Percentiles rank a stretch among this genome's conserved stretches.
These are phyloP conservation scores for Halcyon smyrnensis DNA, from an alignment of 2,797 vertebrate species.

Conservation along the genomic window DNA sequence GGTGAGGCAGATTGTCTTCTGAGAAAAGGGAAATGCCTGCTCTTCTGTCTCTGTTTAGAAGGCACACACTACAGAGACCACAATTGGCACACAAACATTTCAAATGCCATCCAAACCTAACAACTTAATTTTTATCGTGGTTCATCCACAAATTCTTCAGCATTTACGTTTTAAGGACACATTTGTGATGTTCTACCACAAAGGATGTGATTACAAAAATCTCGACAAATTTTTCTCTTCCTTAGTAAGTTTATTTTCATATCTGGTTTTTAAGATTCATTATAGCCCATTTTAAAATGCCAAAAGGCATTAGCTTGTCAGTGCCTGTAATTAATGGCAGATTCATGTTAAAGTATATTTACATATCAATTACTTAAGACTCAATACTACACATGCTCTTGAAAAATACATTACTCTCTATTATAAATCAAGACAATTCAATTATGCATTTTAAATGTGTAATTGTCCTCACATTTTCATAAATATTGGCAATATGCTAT, in stretches of 20 bases:
- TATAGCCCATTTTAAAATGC: constrained; percentile 11
- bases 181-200: neutral
- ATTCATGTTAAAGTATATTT: constrained; percentile 40
- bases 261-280: constrained; percentile 26
- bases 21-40: neutral
- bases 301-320: constrained; percentile 38
- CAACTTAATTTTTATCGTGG: neutral
- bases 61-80: neutral
- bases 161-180: neutral
- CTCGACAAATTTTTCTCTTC: neutral
- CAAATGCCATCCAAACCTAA: neutral
- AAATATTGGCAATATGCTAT: constrained; percentile 25
- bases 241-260: neutral
- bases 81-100: neutral
- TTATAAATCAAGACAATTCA: constrained; percentile 31
- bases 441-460: constrained; percentile 30
- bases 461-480: constrained; percentile 36
- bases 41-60: neutral
- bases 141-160: neutral
- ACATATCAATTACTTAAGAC: constrained; percentile 47
- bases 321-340: constrained; percentile 35
- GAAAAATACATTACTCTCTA: constrained; percentile 36
- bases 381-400: constrained; percentile 11
- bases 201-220: neutral
- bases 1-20: too few species aligned